These are phyloP conservation scores for Tenthredo notha DNA, from an alignment of 2,888 invertebrate genomes.

Conservation along the genomic window DNA sequence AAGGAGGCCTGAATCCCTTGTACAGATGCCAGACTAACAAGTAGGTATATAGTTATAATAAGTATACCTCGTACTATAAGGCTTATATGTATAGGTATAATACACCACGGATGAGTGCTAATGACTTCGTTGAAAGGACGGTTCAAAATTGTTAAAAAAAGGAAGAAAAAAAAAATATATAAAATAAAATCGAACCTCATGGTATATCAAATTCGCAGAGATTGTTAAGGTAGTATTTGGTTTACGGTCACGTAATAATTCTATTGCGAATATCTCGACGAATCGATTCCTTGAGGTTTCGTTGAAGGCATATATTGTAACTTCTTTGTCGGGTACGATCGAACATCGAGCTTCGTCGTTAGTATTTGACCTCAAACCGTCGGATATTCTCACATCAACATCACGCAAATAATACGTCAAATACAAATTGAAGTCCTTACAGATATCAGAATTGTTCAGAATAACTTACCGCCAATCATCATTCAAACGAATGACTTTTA, in stretches of 20 bases:
- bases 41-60: conserved; percentile 17
- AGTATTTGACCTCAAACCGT: neutral
- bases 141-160: neutral
- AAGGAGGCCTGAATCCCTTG: neutral
- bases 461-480: neutral
- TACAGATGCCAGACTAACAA: conserved; percentile 4
- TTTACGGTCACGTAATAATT: conserved; percentile 19
- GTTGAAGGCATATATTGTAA: neutral
- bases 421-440: neutral
- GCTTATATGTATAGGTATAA: neutral
- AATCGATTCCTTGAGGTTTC: conserved; percentile 15
- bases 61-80: neutral
- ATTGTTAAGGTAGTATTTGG: conserved; percentile 4
- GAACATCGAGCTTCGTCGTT: conserved; percentile 8
- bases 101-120: neutral
- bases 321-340: neutral
- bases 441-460: neutral
- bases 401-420: conserved; percentile 8
- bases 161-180: neutral
- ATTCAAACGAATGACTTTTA: neutral
- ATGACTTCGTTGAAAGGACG: conserved; percentile 27
- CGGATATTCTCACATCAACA: neutral
- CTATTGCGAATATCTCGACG: neutral
- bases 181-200: neutral
- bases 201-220: neutral